Evolutionary conservation across 30 jellyfish, hydroid and myxozoan genomes (phyloP).

Genomic region (Cassiopea xamachana): DNA sequence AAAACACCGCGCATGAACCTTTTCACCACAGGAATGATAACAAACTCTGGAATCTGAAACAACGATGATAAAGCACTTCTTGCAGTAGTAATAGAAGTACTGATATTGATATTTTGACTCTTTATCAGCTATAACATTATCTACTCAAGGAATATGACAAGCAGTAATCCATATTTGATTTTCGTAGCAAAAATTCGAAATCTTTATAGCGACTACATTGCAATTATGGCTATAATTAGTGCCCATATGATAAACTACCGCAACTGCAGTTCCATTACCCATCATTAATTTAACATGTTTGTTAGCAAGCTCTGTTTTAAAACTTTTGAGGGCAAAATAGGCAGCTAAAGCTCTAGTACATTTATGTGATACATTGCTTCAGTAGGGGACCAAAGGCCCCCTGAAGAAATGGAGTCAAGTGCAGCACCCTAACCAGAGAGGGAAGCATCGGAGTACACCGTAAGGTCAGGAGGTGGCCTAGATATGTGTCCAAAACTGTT

Average conservation of each 20-base stretch:
- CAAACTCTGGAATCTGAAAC: constrained; percentile 15
- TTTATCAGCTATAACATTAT: constrained; percentile 44
- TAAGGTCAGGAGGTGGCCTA: constrained; percentile 24
- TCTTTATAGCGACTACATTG: background rate
- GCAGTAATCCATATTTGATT: background rate
- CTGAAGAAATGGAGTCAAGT: background rate
- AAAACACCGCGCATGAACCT: constrained; percentile 37
- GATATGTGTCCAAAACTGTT: background rate
- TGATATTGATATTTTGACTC: constrained; percentile 9
- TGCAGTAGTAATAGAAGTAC: constrained; percentile 31
- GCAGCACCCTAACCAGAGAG: constrained; percentile 60
- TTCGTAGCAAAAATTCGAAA: constrained; percentile 30
- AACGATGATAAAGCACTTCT: constrained; percentile 54
- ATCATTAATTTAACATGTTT: constrained; percentile 42
- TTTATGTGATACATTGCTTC: constrained; percentile 41
- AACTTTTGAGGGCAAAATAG: constrained; percentile 18
- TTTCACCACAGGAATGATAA: constrained; percentile 17
- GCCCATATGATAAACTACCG: constrained; percentile 43
- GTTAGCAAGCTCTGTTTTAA: constrained; percentile 21
- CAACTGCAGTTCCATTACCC: constrained; percentile 57
- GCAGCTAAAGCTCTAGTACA: constrained; percentile 30
- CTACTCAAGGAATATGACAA: constrained; percentile 43
- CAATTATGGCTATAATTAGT: constrained; percentile 30
- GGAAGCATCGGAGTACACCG: constrained; percentile 46
- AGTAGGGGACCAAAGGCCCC: constrained; percentile 33